Conservation (phyloP, 1,140 invertebrate genomes). For the Planococcus citri region DNA sequence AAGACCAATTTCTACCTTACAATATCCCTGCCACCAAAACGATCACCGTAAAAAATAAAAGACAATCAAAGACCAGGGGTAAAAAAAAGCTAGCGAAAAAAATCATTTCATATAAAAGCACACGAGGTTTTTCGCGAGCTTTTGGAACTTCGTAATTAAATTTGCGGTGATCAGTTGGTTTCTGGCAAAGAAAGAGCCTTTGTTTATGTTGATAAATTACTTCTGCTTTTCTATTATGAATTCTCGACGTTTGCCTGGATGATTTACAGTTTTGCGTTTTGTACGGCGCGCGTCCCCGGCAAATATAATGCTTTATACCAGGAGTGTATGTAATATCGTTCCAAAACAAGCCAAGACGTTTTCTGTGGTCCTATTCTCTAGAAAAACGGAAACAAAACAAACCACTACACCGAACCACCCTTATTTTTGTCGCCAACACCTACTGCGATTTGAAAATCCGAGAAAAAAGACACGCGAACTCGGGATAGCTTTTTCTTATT, state of each 20-base stretch:
- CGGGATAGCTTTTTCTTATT: neutral
- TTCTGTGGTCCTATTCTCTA: slow-evolving; percentile 7
- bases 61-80: too few species aligned
- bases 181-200: slow-evolving; percentile 16
- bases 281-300: neutral
- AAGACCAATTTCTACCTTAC: too few species aligned
- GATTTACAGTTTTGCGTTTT: slow-evolving; percentile 17
- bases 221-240: slow-evolving; percentile 14
- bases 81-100: too few species aligned
- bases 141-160: slow-evolving; percentile 15
- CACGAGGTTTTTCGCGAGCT: neutral
- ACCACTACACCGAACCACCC: slow-evolving; percentile 6
- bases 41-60: too few species aligned
- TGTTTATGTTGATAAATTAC: slow-evolving; percentile 19
- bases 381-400: slow-evolving; percentile 16
- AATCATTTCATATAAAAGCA: too few species aligned
- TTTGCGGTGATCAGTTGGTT: slow-evolving; percentile 18
- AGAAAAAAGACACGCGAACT: slow-evolving; percentile 2
- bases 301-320: slow-evolving; percentile 1
- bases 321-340: slow-evolving; percentile 16
- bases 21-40: too few species aligned
- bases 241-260: slow-evolving; percentile 9
- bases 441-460: slow-evolving; percentile 1
- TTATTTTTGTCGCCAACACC: slow-evolving; percentile 14
- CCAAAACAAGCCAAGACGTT: slow-evolving; percentile 17